These are phyloP conservation scores for Athene noctua DNA, from an alignment of 2,113 vertebrate species.

Conservation along the genomic window DNA sequence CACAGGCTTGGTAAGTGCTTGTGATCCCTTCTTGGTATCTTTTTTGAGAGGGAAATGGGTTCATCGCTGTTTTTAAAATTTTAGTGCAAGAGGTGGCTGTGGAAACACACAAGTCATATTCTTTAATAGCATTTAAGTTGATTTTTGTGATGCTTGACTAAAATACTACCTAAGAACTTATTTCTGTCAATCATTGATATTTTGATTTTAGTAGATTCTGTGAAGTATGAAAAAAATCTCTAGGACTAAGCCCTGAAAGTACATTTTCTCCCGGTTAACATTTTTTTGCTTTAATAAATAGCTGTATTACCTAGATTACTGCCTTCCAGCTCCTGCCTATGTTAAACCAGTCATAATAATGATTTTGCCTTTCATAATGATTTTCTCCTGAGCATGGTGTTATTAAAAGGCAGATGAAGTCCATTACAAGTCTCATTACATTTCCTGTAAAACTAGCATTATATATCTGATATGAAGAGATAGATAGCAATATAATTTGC, in stretches of 20 bases:
- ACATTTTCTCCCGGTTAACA: background rate
- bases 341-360: background rate
- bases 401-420: constrained; percentile 34
- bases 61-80: background rate
- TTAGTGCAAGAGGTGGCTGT: background rate
- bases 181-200: background rate
- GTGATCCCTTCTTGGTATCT: background rate
- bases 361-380: constrained; percentile 1
- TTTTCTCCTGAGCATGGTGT: background rate
- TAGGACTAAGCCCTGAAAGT: background rate
- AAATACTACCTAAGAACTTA: background rate
- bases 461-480: background rate
- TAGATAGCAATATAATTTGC: background rate
- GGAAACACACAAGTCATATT: background rate
- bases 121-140: background rate
- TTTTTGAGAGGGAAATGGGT: background rate
- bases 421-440: constrained; percentile 21
- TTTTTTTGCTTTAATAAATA: constrained; percentile 26
- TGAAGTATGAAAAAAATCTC: background rate
- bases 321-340: background rate
- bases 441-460: constrained; percentile 15
- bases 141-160: background rate
- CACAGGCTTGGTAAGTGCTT: background rate
- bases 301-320: background rate
- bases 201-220: background rate